Evolutionary conservation across 2,113 vertebrate genomes (phyloP).

Genomic region (Bettongia penicillata): DNA sequence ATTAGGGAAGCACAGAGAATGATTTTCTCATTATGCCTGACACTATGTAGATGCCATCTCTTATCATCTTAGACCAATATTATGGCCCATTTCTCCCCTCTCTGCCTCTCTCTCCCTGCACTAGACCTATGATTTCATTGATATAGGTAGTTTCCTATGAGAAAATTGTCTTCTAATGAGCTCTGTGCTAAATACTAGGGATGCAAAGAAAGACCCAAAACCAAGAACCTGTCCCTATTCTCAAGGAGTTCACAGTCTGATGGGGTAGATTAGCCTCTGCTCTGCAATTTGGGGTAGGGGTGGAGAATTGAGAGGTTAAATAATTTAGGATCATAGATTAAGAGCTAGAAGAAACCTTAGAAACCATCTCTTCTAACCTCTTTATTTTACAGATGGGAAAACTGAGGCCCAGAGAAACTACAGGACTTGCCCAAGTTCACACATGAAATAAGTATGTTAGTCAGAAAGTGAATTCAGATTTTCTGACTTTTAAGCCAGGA

Average conservation of each 20-base stretch:
- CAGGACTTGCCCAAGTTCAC: neutral
- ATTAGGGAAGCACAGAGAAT: conserved; percentile 14
- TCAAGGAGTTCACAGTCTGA: neutral
- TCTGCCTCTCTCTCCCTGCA: neutral
- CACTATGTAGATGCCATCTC: neutral
- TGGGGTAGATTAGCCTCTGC: neutral
- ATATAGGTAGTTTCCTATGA: neutral
- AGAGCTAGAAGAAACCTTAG: neutral
- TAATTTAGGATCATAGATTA: neutral
- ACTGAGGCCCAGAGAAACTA: neutral
- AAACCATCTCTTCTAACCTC: neutral
- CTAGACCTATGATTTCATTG: neutral
- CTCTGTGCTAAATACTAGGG: neutral
- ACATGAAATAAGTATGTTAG: neutral
- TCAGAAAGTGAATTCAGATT: neutral
- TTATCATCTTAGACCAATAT: neutral
- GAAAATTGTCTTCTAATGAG: neutral
- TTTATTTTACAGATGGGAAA: neutral
- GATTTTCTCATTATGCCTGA: conserved; percentile 12
- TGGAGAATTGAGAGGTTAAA: neutral
- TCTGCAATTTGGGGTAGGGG: neutral
- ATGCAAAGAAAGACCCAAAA: neutral
- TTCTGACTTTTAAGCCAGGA: neutral
- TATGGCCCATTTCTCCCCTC: neutral
- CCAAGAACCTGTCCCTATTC: neutral